Evolutionary conservation across 2,113 vertebrate species (phyloP).

Genomic region (Nanger granti): DNA sequence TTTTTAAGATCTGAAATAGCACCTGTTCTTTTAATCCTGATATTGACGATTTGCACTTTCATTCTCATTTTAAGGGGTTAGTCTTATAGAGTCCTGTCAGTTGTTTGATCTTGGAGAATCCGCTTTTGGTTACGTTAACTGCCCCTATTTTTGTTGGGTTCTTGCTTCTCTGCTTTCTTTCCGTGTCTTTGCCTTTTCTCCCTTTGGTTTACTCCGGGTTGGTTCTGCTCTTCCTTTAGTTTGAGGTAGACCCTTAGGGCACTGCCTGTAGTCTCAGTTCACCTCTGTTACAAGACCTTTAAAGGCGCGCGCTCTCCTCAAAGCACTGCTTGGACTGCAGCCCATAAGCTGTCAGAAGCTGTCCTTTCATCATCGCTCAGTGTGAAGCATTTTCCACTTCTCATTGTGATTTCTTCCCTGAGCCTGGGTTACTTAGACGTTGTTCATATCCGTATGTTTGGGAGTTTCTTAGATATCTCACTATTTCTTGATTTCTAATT

Average conservation of each 20-base stretch:
- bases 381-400: not conserved
- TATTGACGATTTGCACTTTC: fast-evolving
- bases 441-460: fast-evolving
- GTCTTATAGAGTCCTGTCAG: not conserved
- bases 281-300: not conserved
- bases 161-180: not conserved
- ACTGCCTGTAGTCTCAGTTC: not conserved
- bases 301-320: not conserved
- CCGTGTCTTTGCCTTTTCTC: not conserved
- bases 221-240: not conserved
- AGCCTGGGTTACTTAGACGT: fast-evolving
- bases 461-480: not conserved
- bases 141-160: not conserved
- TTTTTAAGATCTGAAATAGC: not conserved
- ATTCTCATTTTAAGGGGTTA: not conserved
- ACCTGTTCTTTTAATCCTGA: fast-evolving
- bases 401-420: not conserved
- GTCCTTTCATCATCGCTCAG: not conserved
- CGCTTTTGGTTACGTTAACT: not conserved
- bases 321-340: fast-evolving
- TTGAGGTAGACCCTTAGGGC: not conserved
- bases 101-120: not conserved
- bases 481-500: not conserved
- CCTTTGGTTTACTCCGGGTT: too few relatives aligned
- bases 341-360: fast-evolving